A percentile compares a stretch with the other conserved stretches of the same genome.
These are phyloP conservation scores for Lamprologus tigripictilis DNA, from an alignment of 2,113 vertebrate genomes.

Conservation along the genomic window DNA sequence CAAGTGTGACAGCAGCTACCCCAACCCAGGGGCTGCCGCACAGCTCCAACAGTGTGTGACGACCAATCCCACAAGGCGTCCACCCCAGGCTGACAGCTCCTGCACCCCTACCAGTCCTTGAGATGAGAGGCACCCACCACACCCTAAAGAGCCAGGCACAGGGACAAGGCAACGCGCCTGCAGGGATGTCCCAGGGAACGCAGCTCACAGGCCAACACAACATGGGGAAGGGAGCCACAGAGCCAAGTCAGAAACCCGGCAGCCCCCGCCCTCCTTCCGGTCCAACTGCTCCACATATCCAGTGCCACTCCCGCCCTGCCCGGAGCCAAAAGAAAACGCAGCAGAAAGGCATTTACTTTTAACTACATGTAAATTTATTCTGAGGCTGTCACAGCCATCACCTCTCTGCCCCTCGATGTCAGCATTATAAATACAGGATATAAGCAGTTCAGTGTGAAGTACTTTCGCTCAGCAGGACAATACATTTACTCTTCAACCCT, in stretches of 20 bases:
- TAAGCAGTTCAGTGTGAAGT: background rate
- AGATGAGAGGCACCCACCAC: background rate
- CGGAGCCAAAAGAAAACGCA: background rate
- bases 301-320: background rate
- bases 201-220: background rate
- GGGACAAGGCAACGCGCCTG: background rate
- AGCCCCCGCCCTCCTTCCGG: background rate
- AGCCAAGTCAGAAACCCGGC: background rate
- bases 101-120: background rate
- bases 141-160: background rate
- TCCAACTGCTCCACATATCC: background rate
- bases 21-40: background rate
- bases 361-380: background rate
- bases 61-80: background rate
- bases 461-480: background rate
- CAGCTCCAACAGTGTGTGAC: background rate
- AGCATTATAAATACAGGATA: background rate
- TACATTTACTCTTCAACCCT: background rate
- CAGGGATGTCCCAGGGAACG: accelerated
- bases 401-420: background rate
- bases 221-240: background rate
- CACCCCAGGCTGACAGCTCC: background rate
- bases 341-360: background rate
- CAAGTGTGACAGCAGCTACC: background rate
- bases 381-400: background rate